Evolutionary conservation across 2,113 vertebrate species (phyloP).

Genomic region (Pitta sordida): DNA sequence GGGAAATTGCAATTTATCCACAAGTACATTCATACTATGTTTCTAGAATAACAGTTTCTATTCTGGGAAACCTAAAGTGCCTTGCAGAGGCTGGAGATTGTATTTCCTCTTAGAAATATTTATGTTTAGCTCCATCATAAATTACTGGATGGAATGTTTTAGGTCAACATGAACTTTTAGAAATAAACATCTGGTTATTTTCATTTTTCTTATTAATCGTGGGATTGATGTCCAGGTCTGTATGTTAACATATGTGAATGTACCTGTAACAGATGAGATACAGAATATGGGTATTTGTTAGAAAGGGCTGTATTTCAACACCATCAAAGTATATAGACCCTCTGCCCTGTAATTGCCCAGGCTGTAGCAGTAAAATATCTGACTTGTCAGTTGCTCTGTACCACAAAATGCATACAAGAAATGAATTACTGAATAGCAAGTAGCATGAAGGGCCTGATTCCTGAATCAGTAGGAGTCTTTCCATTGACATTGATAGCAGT

Average conservation of each 20-base stretch:
- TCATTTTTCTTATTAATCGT: constrained; percentile 50
- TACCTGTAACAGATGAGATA: constrained; percentile 45
- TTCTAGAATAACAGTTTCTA: constrained; percentile 49
- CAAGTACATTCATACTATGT: background rate
- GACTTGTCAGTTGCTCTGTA: background rate
- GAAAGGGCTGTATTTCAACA: constrained; percentile 38
- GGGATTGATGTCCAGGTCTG: constrained; percentile 25
- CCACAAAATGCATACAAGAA: background rate
- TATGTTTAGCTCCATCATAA: constrained; percentile 49
- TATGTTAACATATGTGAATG: background rate
- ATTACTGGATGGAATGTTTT: constrained; percentile 64
- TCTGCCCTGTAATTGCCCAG: constrained; percentile 4
- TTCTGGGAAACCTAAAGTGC: constrained; percentile 53
- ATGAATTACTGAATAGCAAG: background rate
- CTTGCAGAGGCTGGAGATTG: constrained; percentile 44
- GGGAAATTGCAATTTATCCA: constrained; percentile 12
- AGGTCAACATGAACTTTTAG: constrained; percentile 57
- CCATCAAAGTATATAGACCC: background rate
- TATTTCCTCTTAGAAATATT: constrained; percentile 61
- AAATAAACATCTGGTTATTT: constrained; percentile 65
- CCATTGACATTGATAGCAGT: background rate
- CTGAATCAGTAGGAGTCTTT: background rate
- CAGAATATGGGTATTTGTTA: constrained; percentile 46
- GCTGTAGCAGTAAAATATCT: constrained; percentile 14
- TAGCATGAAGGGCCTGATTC: background rate